Base-by-base conservation (phyloP, 1,140 invertebrate genomes). In the Nebria ingens region DNA sequence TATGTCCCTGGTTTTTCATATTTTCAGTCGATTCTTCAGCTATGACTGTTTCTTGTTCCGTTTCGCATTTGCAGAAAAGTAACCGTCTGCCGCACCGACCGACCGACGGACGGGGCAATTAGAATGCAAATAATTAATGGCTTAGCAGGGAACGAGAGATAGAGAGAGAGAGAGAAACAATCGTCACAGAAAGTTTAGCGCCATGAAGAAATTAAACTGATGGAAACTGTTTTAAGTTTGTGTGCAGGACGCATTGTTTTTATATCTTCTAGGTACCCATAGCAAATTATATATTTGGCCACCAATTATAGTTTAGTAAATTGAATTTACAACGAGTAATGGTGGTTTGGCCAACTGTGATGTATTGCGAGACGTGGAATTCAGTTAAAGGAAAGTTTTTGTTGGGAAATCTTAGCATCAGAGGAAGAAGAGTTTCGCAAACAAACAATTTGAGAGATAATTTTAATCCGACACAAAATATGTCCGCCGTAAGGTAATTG, bases 91-190 rank as follows among this genome's bases (percentile, higher is more conserved):
- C 13, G 21, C 19, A 17, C 9, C 4, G 3, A 20, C 3, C 21
- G 50, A 20, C 19, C n/a, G n/a, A n/a, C n/a, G n/a, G n/a, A n/a
- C n/a, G n/a, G 21, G 50, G 17, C 50, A 51, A 51, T 51, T 51
- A 51, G 50, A 51, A 51, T 51, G 50, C 50, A 51, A 51, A 51
- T 51, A 51, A 51, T 51, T 51, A 51, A 51, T 51, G 50, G 50
- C 15, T 45, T 45, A 45, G n/a, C n/a, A n/a, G n/a, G n/a, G n/a
- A n/a, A n/a, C n/a, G n/a, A n/a, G n/a, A n/a, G n/a, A n/a, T n/a
- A n/a, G n/a, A n/a, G n/a, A n/a, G n/a, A n/a, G n/a, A n/a, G n/a
- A n/a, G n/a, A n/a, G n/a, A n/a, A n/a, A n/a, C 17, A 45, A 17
- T 45, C 40, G 40, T 12, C 40, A 45, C 40, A 45, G 9, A 45